Evolutionary conservation across 2,113 vertebrate genomes (phyloP), one percentile per base, ranked within the genome.

Genomic region (Condylura cristata): DNA sequence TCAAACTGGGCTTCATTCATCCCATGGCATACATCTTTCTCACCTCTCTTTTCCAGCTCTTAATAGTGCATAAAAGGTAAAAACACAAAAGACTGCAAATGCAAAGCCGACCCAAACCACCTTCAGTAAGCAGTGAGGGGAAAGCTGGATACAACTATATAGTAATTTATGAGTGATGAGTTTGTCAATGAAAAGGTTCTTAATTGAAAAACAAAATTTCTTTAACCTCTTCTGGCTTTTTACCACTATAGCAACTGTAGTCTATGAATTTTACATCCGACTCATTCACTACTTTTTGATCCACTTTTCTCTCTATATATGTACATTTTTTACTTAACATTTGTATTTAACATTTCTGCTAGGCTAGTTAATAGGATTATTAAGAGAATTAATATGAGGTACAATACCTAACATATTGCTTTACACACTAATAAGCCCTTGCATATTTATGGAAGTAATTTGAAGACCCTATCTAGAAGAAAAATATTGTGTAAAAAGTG

Each of bases 251-350:
- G 34, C 68, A 90, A 72, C 7, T n/a, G 37, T 9, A 46, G 58
- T 86, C 60, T 93, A 20, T 83, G 75, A 83, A 86, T 88, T 78
- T n/a, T 30, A 61, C 28, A 94, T 93, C 92, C 74, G 90, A 94
- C 87, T 76, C 12, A 51, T 66, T 65, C 24, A 60, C 11, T 80
- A 8, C 32, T 80, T 85, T 96, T 82, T 66, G 39, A 82, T 65
- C 37, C 74, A 39, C 39, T 92, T 92, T 78, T 84, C 22, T 60
- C 46, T 56, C 4, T 70, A 18, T 20, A 34, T 66, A 11, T 75
- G 34, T 41, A 22, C 76, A 63, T 61, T 46, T 90, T 89, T 84
- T 60, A 65, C 37, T 86, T 84, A 87, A 61, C 24, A 61, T 39
- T 91, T 84, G 17, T 76, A 9, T 86, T 82, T 91, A 68, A 22